Percentiles rank a stretch among this genome's conserved stretches.
Evolutionary conservation across 2,888 invertebrate species (phyloP).

Genomic region (Leucania comma): DNA sequence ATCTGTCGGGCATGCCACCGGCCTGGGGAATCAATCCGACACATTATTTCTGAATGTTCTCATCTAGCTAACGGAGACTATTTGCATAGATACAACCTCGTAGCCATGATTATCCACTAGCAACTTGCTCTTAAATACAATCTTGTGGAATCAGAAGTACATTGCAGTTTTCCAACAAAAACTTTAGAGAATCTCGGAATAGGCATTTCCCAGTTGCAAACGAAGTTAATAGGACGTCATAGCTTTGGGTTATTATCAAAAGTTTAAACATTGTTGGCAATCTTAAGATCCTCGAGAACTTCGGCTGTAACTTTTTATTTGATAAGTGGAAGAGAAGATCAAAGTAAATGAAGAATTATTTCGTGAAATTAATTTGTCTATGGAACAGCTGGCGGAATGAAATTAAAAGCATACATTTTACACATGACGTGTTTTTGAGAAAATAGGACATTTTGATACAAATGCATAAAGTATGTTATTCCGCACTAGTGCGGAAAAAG

Average conservation of each 20-base stretch:
- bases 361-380: background rate
- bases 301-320: slow-evolving; percentile 26
- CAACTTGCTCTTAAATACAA: no score
- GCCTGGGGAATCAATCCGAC: no score
- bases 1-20: no score
- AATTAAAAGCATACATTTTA: background rate
- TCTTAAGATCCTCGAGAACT: background rate
- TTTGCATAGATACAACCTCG: no score
- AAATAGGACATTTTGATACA: no score
- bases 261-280: slow-evolving; percentile 33
- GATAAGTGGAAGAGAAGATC: slow-evolving; percentile 1
- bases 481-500: no score
- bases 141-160: no score
- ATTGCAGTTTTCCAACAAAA: background rate
- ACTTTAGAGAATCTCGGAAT: slow-evolving; percentile 1
- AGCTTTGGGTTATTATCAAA: slow-evolving; percentile 30
- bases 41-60: no score
- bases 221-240: slow-evolving; percentile 24
- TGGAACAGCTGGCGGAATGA: background rate
- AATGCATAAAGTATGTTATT: no score
- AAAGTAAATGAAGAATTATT: background rate
- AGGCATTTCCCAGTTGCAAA: slow-evolving; percentile 4
- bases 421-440: no score
- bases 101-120: no score
- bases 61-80: no score